Base-by-base conservation (phyloP, 2,797 vertebrate species). In the Naso thynnoides region DNA sequence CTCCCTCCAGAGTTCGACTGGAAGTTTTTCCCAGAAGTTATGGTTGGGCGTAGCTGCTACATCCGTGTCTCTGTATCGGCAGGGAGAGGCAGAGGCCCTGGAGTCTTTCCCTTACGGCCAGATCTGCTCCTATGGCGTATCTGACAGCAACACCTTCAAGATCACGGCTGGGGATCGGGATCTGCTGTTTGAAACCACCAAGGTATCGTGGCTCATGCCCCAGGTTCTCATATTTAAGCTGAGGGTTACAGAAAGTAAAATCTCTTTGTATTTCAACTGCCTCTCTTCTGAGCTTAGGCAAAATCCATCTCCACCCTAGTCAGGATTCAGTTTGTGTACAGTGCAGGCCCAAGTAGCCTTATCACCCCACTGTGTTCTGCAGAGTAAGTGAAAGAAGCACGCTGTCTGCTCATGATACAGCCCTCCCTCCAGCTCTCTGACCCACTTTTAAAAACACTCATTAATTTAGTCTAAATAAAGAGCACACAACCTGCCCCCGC, bases 31-130 rank as follows among this genome's bases (percentile, higher is more conserved):
- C 48, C 96, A 98, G 93, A 96, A 93, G 79, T 87, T 97, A 72
- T 98, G 96, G 95, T 86, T 98, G 91, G 95, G 95, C 31, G 92
- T 98, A 8, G 96, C 96, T 7, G 96, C 97, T 75, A 94, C 96
- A 61, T 95, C 95, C 0, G 94, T 98, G 74, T 96, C 96, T 18
- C 92, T 98, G 66, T 98, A 97, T 88, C 95, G 94, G 42, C 96
- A 96, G 0, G 96, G 96, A 7, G 96, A 97, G 73, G 94, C 95
- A 0, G 96, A 98, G 70, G 95, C 96, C 10, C 84, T 98, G 81
- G 96, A 98, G 92, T 96, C 91, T 24, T 95, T 98, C 81, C 95
- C 95, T 69, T 97, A 97, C 0, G 92, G 95, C 44, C 95, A 95
- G 77, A 98, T 99, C 91, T 96, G 96, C 81, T 96, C 96, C 68